Conservation (phyloP, 2,888 invertebrate genomes). For the Baronia brevicornis region DNA sequence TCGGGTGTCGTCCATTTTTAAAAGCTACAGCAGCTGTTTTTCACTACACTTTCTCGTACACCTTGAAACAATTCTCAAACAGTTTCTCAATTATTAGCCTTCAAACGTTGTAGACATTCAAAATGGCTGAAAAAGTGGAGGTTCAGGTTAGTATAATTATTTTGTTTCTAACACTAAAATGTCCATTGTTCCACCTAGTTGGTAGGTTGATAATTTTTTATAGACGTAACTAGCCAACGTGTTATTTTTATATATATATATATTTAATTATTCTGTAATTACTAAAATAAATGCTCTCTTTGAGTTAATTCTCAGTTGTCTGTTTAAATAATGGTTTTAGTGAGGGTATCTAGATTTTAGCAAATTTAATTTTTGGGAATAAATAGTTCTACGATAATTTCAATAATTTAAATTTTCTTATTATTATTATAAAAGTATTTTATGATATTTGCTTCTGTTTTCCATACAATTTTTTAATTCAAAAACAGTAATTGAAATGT, state of each 20-base stretch:
- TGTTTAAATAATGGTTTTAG: too few species aligned
- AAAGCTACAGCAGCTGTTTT: slow-evolving; percentile 21
- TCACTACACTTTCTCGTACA: slow-evolving; percentile 6
- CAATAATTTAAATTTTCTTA: too few species aligned
- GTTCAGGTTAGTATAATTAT: slow-evolving; percentile 44
- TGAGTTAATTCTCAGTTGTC: not conserved
- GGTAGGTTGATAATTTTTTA: slow-evolving; percentile 40
- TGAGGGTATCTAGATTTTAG: too few species aligned
- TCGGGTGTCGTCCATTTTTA: slow-evolving; percentile 25
- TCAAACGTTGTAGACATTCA: slow-evolving; percentile 7
- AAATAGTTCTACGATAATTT: too few species aligned
- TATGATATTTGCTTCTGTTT: too few species aligned
- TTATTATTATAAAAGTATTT: too few species aligned
- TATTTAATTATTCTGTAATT: not conserved
- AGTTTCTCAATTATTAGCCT: slow-evolving; percentile 5
- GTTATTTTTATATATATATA: slow-evolving; percentile 4
- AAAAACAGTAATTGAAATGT: too few species aligned
- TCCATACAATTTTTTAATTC: too few species aligned
- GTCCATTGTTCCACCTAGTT: slow-evolving; percentile 58
- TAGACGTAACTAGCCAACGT: slow-evolving; percentile 15
- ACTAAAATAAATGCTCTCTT: not conserved
- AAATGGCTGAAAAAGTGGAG: slow-evolving; percentile 52
- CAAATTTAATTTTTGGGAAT: too few species aligned
- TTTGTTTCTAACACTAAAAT: slow-evolving; percentile 18
- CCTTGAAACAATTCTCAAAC: not conserved